Base-by-base conservation (phyloP, 35 echinoderm and acorn worm species). In the Acanthaster planci region DNA sequence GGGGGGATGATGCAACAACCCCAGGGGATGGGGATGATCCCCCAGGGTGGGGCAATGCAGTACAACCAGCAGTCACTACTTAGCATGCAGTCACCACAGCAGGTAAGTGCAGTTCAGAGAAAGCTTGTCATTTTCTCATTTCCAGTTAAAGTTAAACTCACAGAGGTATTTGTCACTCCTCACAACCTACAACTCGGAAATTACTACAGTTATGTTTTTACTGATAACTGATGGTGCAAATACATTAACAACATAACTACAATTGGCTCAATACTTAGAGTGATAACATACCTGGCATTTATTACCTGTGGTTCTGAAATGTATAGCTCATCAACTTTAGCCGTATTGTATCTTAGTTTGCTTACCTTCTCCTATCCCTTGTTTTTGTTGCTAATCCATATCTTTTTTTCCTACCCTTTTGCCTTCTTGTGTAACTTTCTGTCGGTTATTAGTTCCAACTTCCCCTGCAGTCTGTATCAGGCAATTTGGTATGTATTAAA, bases 1-100 rank as follows among this genome's bases (percentile, higher is more conserved):
- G 60, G 60, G 60, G 60, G 60, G 7, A 68, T 68, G 27, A 35
- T 68, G 57, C 60, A 26, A 10, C 60, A 68, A 26, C 60, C 60
- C 60, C 60, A 68, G 60, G 60, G 60, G 23, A 26, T 26, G 60
- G 60, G 60, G 0, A 68, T 68, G 60, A 35, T 68, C 1, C 29
- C 60, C 60, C 60, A 68, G 60, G 60, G 60, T 1, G 60, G 60
- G 34, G 60, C 60, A 0, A 68, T 68, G 60, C 60, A 68, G 60
- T 68, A 68, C 60, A 68, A 68, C 60, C 60, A 68, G 60, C 60
- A 68, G 60, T 68, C 60, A 68, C 60, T 68, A 68, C 60, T 68
- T 68, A 26, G 34, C 60, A 68, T 68, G 60, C 60, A 68, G 60
- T 27, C 60, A 68, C 60, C 21, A 26, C 60, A 68, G 23, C 19